Base-by-base conservation (phyloP, 1,140 invertebrate genomes). In the Drosophila punjabiensis region DNA sequence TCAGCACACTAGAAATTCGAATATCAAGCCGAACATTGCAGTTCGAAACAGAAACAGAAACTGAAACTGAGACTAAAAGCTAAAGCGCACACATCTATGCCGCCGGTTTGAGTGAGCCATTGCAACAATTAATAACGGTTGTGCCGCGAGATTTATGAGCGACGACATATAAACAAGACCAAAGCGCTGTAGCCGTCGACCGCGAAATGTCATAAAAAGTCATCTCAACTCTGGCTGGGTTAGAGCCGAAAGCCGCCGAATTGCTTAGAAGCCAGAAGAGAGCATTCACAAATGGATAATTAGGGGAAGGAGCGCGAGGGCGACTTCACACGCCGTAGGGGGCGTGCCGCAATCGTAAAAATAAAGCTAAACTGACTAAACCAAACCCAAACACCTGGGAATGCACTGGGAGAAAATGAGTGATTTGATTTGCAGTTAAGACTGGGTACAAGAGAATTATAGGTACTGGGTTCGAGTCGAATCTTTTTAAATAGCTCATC, bases 111-210 rank as follows among this genome's bases (percentile, higher is more conserved):
- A 32, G 74, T 76, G 73, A 76, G 71, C 71, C 73, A 76, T 65
- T 65, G 73, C 75, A 74, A 76, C 81, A 90, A 89, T 89, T 90
- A 89, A 89, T 89, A 89, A 90, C 69, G 61, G 41, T 66, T 73
- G 28, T 79, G 33, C 55, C 37, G 55, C 70, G 9, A 85, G 79
- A 89, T 89, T 89, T 90, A 89, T 90, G 86, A 76, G 52, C 55
- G 50, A 66, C 70, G 61, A 58, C 52, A 73, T 64, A 69, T 62
- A 73, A 50, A 71, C 82, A 77, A 81, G 83, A 87, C 77, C 74
- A 74, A 75, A 88, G 78, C 65, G 56, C 35, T 79, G 59, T 66
- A 41, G 53, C 56, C 58, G 48, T 50, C 76, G 52, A 84, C 82
- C 85, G 85, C 69, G 28, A 76, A 79, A 69, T 81, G 86, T 82